Evolutionary conservation across 2,113 vertebrate genomes (phyloP).

Genomic region (Microtus oregoni): DNA sequence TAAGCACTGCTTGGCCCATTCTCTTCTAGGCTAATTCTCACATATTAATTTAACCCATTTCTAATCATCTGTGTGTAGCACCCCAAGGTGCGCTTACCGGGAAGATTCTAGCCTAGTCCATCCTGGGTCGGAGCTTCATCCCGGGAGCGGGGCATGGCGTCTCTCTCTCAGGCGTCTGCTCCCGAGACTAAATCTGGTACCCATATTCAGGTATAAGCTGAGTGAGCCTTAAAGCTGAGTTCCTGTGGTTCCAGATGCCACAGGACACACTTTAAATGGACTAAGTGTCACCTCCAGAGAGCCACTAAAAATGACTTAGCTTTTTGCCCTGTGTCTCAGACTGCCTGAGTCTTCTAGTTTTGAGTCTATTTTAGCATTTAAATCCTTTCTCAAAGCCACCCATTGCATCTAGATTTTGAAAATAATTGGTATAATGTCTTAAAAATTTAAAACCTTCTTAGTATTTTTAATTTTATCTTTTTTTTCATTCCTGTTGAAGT

Average conservation of each 20-base stretch:
- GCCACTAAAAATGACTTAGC: not conserved
- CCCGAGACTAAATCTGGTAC: conserved; percentile 10
- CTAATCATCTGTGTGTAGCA: no score
- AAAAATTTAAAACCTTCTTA: not conserved
- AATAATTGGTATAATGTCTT: not conserved
- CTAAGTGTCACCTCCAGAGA: not conserved
- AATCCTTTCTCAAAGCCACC: not conserved
- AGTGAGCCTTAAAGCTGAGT: not conserved
- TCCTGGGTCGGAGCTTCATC: no score
- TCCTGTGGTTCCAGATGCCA: not conserved
- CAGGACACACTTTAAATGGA: not conserved
- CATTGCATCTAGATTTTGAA: conserved; percentile 37
- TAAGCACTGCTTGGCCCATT: no score
- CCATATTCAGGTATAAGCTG: not conserved
- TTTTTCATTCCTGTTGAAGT: not conserved
- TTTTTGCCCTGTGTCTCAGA: conserved; percentile 18
- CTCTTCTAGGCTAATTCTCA: no score
- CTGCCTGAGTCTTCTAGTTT: not conserved
- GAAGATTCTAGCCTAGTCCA: no score
- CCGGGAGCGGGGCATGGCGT: no score
- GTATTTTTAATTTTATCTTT: conserved; percentile 11
- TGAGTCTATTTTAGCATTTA: not conserved
- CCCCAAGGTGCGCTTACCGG: no score
- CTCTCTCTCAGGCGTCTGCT: no score
- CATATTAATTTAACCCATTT: no score